Evolutionary conservation across 2,888 invertebrate species (phyloP), one percentile per base, ranked within the genome.

Genomic region (Pteria penguin): DNA sequence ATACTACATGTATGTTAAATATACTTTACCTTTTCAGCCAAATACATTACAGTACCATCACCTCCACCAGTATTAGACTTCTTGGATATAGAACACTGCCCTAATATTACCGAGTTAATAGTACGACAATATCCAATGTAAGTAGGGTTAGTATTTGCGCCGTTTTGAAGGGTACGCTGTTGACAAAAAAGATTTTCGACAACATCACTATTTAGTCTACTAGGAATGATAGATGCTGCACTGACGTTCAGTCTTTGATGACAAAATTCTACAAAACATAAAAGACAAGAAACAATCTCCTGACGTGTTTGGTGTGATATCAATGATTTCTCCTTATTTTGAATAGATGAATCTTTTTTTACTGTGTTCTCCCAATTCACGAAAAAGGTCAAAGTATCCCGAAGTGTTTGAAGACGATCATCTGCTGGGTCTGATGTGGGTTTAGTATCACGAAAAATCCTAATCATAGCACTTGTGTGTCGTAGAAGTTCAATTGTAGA

Each of bases 111-210:
- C 4, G 71, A 22, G 54, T 78, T 78, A 0, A 65, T 33, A 32
- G 70, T 36, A 22, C 58, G 58, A 26, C 74, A 70, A 32, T 78
- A 78, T 0, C 54, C 52, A 2, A 74, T 69, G 52, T 54, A 57
- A 24, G 69, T 74, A 24, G 74, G 74, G 60, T 78, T 74, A 1
- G 74, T 58, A 29, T 67, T 74, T 11, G 74, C 55, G 5, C 70
- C 74, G 61, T 66, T 74, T 24, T 78, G 57, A 27, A 71, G 57
- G 1, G 65, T 65, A 22, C 78, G 33, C 27, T 75, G 74, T 60
- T 78, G 78, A 22, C 73, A 61, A 58, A 78, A 78, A 22, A 74
- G 61, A 58, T 78, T 78, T 66, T 74, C 78, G 29, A 78, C 58
- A n/a, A 70, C 36, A 45, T 78, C 74, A 60, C 58, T 71, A 52